Evolutionary conservation across 2,888 invertebrate genomes (phyloP), one percentile per base, ranked within the genome.

Genomic region (Sarcophaga caerulescens): DNA sequence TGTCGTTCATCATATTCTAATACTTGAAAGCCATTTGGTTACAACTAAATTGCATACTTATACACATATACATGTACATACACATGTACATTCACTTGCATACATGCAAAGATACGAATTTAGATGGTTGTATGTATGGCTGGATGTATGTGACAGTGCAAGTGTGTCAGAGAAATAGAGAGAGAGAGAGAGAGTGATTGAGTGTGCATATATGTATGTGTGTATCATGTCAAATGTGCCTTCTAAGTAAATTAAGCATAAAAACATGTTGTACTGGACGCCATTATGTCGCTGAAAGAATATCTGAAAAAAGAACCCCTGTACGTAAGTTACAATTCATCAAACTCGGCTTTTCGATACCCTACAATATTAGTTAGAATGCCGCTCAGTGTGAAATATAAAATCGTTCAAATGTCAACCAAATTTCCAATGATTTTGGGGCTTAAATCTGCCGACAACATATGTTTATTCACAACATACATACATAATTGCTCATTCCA

Each of bases 221-320:
- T 35, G 1, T 76, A 79, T 84, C 85, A 87, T 84, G 85, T 86
- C 85, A 87, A 83, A 87, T 85, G 76, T 85, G 85, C 90, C 90
- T 91, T 91, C 91, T 91, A 90, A 91, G 90, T 90, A 91, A 91
- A 91, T 91, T 91, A 91, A 91, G 90, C 91, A 91, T 91, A 91
- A 91, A 91, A 90, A 89, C 89, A 82, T 81, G 82, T 71, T 83
- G 73, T 82, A 90, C 89, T 91, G 91, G 90, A 90, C 90, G 91
- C 91, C 91, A 90, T 91, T 91, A 90, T 91, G 91, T 90, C 91
- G 91, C 89, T 89, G 88, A 88, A 89, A 70, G n/a, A 57, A n/a
- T 62, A 68, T 74, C 65, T 25, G 14, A 81, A 47, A 63, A 82
- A 76, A 19, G 0, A 35, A 35, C 2, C 1, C 10, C 8, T 8